Base-by-base conservation (phyloP, 2,888 invertebrate genomes). In the Dichetophora obliterata region DNA sequence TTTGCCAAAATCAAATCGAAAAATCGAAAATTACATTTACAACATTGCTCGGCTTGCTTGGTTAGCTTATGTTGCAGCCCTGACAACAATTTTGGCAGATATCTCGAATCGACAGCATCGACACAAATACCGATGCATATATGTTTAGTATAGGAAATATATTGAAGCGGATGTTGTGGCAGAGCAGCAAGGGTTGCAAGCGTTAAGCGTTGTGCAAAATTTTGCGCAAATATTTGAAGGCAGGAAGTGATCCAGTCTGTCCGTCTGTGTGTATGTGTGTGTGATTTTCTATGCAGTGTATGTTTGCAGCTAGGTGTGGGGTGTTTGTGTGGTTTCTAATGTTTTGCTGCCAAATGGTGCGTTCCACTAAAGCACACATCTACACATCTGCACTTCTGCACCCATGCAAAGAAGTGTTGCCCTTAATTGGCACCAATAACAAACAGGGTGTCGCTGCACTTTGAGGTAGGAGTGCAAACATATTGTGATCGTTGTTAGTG, bases 261-360 rank as follows among this genome's bases (percentile, higher is more conserved):
- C 11, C 63, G 66, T 48, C 14, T 63, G 24, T 19, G n/a, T 68
- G 50, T 63, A 16, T 16, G 48, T 19, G 16, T 59, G 9, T 50
- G 52, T 69, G 74, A 75, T 31, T 31, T 61, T 37, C 68, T 22
- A 57, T 76, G 27, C 37, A 27, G 19, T 54, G 71, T 57, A 19
- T 68, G 50, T 75, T 73, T 65, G 22, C 54, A 63, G 54, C 16
- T 61, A 24, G 54, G 37, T 34, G 57, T 34, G 34, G 34, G 69
- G 54, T 75, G 77, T 81, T 79, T 80, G 79, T 81, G 82, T 73
- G 82, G 82, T 80, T 82, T 80, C 73, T 78, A 76, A 57, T 80
- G 80, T 78, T 82, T 82, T 82, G 77, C 79, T 81, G 77, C 76
- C 81, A 82, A 82, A 82, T 82, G 82, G 80, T 80, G 81, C 80